Evolutionary conservation across 2,888 invertebrate genomes (phyloP).

Genomic region (Drosophila picticornis): DNA sequence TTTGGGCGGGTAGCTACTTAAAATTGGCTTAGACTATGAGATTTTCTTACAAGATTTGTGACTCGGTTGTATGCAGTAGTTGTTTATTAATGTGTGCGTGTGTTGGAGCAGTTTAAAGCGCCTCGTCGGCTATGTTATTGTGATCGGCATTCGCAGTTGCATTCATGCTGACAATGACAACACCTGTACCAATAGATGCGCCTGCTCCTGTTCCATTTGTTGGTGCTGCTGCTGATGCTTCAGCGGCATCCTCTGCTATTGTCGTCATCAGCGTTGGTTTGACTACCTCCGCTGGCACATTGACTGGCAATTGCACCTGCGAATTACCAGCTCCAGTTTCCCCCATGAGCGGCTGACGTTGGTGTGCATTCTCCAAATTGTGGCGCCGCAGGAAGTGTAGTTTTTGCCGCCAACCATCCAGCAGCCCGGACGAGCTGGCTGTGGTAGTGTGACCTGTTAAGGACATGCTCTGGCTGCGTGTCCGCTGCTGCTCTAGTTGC

Average conservation of each 20-base stretch:
- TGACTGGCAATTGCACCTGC: conserved; percentile 45
- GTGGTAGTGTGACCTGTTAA: conserved; percentile 11
- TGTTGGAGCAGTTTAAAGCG: conserved; percentile 69
- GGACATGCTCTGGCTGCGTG: conserved; percentile 64
- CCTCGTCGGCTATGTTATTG: conserved; percentile 80
- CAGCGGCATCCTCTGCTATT: conserved; percentile 62
- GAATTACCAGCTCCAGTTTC: conserved; percentile 59
- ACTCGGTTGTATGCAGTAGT: conserved; percentile 16
- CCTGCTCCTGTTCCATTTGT: conserved; percentile 46
- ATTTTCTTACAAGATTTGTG: conserved; percentile 52
- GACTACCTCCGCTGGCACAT: conserved; percentile 15
- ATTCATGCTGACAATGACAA: conserved; percentile 75
- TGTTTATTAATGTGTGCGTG: not conserved
- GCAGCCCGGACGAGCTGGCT: conserved; percentile 41
- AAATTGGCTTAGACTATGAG: conserved; percentile 68
- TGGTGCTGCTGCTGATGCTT: conserved; percentile 50
- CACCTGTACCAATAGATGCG: conserved; percentile 34
- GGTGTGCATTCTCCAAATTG: conserved; percentile 79
- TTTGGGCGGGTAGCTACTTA: conserved; percentile 35
- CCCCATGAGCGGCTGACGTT: conserved; percentile 83
- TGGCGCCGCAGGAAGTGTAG: conserved; percentile 82
- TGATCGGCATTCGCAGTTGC: conserved; percentile 59
- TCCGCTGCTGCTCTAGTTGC: conserved; percentile 43
- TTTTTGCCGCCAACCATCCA: conserved; percentile 73
- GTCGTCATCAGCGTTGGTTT: conserved; percentile 62